A percentile compares a stretch with the other conserved stretches of the same genome.
Conservation (phyloP, 2,797 vertebrate genomes). For the Acridotheres tristis region DNA sequence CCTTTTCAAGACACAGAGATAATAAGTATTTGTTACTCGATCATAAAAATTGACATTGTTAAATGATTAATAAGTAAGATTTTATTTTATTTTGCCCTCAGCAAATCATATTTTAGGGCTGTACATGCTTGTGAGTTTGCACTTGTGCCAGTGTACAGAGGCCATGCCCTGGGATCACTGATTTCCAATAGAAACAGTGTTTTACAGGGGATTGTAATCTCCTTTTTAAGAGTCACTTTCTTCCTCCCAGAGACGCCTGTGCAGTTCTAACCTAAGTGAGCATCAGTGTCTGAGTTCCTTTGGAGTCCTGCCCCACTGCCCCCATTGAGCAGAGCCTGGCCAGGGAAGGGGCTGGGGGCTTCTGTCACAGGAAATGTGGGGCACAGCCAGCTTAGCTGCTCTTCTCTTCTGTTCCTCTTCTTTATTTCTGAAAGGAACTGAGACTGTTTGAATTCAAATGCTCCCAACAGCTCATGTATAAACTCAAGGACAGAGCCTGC, state of each 20-base stretch:
- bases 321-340: background rate
- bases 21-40: background rate
- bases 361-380: background rate
- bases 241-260: background rate
- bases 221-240: background rate
- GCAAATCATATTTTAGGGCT: fast-evolving
- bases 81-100: background rate
- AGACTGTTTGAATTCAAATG: slow-evolving; percentile 25
- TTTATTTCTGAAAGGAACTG: slow-evolving; percentile 5
- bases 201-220: background rate
- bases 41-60: background rate
- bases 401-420: background rate
- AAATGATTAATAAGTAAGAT: background rate
- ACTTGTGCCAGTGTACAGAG: background rate
- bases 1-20: background rate
- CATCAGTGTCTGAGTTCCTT: background rate
- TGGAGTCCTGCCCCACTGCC: background rate
- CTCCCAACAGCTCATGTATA: background rate
- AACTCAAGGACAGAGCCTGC: background rate
- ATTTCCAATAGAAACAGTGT: background rate
- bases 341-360: background rate
- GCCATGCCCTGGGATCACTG: background rate
- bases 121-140: background rate
- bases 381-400: background rate
- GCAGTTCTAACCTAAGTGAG: background rate